Evolutionary conservation across 2,113 vertebrate genomes (phyloP).

Genomic region (Carollia perspicillata): DNA sequence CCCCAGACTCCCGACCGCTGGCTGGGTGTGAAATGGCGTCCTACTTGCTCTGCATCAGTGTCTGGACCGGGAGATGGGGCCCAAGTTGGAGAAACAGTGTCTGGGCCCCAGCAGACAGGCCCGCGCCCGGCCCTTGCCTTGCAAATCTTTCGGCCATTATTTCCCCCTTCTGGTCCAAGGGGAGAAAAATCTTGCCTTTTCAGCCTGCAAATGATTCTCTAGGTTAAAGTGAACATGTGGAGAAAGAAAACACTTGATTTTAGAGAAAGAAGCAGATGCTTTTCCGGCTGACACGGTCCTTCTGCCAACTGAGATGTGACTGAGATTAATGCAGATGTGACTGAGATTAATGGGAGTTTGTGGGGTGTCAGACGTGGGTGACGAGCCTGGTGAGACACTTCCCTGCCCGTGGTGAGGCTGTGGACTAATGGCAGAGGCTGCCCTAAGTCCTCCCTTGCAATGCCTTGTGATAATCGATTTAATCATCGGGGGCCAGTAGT

Average conservation of each 20-base stretch:
- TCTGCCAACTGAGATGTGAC: neutral
- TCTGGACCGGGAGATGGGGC: neutral
- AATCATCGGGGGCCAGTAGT: neutral
- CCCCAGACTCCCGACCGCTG: neutral
- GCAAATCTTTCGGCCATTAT: neutral
- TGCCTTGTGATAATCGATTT: neutral
- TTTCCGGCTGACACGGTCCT: neutral
- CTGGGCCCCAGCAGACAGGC: neutral
- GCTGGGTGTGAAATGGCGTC: fast-evolving
- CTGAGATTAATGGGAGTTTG: neutral
- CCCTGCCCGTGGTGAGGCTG: fast-evolving
- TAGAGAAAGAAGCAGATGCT: neutral
- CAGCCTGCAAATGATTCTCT: neutral
- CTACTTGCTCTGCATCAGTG: fast-evolving
- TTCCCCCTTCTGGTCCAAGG: neutral
- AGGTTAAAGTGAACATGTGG: neutral
- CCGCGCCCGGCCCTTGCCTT: fast-evolving
- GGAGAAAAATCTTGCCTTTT: neutral
- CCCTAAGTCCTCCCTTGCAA: neutral
- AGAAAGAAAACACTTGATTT: neutral
- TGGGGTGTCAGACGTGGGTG: neutral
- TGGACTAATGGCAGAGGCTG: neutral
- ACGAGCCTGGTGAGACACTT: fast-evolving
- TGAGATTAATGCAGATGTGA: neutral
- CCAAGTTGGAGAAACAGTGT: neutral